Evolutionary conservation across 2,797 vertebrate species (phyloP), one percentile per base, ranked within the genome.

Genomic region (Acridotheres tristis): DNA sequence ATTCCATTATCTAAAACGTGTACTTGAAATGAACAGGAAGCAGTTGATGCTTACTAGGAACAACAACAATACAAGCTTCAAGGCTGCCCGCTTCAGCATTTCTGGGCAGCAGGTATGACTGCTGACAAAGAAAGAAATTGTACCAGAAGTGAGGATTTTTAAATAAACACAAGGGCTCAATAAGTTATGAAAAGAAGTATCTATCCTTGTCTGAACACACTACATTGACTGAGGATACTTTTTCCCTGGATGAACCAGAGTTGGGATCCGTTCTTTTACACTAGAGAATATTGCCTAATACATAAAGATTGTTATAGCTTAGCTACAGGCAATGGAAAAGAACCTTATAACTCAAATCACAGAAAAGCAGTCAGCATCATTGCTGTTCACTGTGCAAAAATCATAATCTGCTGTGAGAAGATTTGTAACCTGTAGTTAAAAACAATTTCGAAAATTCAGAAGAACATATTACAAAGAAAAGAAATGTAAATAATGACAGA

Each of bases 141-240:
- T 38, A 40, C 21, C 50, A 73, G 38, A 80, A 72, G 0, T 48
- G 20, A 72, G 43, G 34, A 43, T 36, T 55, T 55, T 83, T 26
- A 48, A 85, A 69, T 36, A 40, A 85, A 58, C 2, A 14, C 7
- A 74, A 12, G 18, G 11, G 19, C 18, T 54, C 16, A 7, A 1
- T 10, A 72, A 63, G 2, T 53, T 71, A 79, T 0, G 1, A 51
- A 17, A 72, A 45, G 7, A 63, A 0, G 0, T 76, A 53, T 38
- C 19, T 57, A 26, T 25, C 32, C 57, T 57, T 11, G 6, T 15
- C 18, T 54, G 34, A 80, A 74, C 13, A 61, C 32, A 40, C 9
- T 54, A 48, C 30, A 38, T 1, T 32, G 22, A 71, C 16, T 19
- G 19, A 80, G 4, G 18, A 16, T 20, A 42, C 26, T 32, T 81